Evolutionary conservation across 2,113 vertebrate species (phyloP), one percentile per base, ranked within the genome.

Genomic region (Lasiurus borealis): DNA sequence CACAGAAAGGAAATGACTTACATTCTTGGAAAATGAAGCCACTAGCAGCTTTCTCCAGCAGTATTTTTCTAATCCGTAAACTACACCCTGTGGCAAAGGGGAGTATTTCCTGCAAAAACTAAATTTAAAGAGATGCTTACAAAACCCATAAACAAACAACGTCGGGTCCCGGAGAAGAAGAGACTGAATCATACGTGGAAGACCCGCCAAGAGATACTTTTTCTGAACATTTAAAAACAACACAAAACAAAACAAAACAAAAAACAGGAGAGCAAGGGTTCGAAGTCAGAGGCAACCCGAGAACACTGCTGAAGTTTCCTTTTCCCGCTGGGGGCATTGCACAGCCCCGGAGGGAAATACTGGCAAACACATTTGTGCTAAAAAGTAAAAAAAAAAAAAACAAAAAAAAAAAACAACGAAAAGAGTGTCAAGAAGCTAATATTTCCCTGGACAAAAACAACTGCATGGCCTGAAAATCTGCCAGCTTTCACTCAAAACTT

Each of bases 11-110:
- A 98, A 98, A 99, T 99, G 98, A 98, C 98, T 99, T 98, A 98
- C 98, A 99, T 99, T 99, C 99, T 98, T 98, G 97, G 96, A 98
- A 94, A 96, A 98, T 98, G 98, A 98, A 98, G 98, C 98, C 98
- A 98, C 97, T 97, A 97, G 97, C 97, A 98, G 97, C 93, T 98
- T 97, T 98, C 97, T 97, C 97, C 96, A 97, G 94, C 89, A 94
- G 85, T 88, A 95, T 94, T 97, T n/a, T 95, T 97, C 97, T 98
- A 98, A 98, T 91, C 92, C 95, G 73, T 91, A 92, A 97, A 97
- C 68, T 97, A 95, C 96, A 96, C 95, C 96, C 97, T 95, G 91
- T 95, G 96, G 98, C 80, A 97, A 97, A 52, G 54, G 66, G 68
- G 69, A 96, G 87, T 69, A 94, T 88, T 89, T 92, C 71, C 36